Conservation (phyloP, 2,888 invertebrate genomes). For the Miltochrista miniata region DNA sequence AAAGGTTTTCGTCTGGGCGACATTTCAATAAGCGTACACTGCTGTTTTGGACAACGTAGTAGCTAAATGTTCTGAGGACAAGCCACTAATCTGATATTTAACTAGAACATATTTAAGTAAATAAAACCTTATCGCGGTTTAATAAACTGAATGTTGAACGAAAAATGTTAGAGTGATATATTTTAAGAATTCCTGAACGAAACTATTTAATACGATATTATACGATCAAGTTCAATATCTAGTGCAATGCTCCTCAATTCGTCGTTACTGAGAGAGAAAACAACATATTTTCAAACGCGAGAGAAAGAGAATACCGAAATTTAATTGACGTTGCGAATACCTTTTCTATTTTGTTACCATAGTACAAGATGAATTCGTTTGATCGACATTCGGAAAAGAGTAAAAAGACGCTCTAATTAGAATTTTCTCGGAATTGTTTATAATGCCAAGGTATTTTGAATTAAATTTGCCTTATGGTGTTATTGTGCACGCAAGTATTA, state of each 20-base stretch:
- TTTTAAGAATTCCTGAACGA: slow-evolving; percentile 49
- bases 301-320: slow-evolving; percentile 28
- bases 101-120: neutral
- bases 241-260: neutral
- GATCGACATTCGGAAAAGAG: slow-evolving; percentile 55
- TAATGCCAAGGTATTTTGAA: slow-evolving; percentile 61
- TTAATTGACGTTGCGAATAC: slow-evolving; percentile 22
- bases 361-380: slow-evolving; percentile 60
- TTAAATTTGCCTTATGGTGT: slow-evolving; percentile 23
- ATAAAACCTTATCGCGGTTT: neutral
- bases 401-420: slow-evolving; percentile 66
- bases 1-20: slow-evolving; percentile 4
- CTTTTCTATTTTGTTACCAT: slow-evolving; percentile 34
- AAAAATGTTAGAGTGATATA: neutral
- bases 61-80: too few species aligned
- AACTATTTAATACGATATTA: slow-evolving; percentile 22
- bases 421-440: slow-evolving; percentile 55
- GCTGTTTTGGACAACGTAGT: neutral
- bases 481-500: slow-evolving; percentile 11
- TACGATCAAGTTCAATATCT: slow-evolving; percentile 28
- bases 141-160: too few species aligned
- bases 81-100: neutral
- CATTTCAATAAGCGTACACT: slow-evolving; percentile 13
- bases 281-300: neutral
- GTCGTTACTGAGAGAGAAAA: slow-evolving; percentile 18